A percentile compares a stretch with the other conserved stretches of the same genome.
These are phyloP conservation scores for Anthonomus grandis DNA, from an alignment of 1,140 invertebrate genomes.

Conservation along the genomic window DNA sequence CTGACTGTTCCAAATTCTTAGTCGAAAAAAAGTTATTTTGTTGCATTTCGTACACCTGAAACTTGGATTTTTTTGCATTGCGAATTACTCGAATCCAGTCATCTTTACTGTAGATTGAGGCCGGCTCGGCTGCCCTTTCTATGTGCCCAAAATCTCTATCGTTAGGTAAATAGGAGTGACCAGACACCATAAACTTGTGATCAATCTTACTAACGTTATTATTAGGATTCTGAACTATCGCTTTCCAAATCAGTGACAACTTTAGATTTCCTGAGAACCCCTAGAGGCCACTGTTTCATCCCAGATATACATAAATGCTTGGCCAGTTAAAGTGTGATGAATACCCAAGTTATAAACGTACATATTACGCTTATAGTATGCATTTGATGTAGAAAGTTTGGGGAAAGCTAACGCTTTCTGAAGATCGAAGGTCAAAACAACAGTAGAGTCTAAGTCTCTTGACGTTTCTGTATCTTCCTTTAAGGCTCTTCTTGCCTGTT, in stretches of 20 bases:
- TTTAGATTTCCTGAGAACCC: conserved; percentile 22
- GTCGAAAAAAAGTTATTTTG: conserved; percentile 1
- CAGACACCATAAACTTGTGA: conserved; percentile 17
- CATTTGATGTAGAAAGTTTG: conserved; percentile 8
- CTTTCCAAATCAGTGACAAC: not conserved
- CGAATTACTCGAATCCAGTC: conserved; percentile 24
- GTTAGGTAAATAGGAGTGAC: conserved; percentile 15
- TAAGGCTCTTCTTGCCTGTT: not conserved
- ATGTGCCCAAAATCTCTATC: conserved; percentile 16
- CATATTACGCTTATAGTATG: conserved; percentile 22
- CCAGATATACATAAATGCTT: conserved; percentile 14
- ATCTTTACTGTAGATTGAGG: conserved; percentile 15
- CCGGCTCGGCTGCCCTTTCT: not conserved
- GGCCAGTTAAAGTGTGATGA: conserved; percentile 5
- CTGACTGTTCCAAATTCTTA: conserved; percentile 1
- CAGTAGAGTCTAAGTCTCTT: too few relatives aligned
- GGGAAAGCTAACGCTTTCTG: conserved; percentile 18
- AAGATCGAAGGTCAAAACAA: too few relatives aligned
- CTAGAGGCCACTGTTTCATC: conserved; percentile 9
- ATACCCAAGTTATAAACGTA: conserved; percentile 20
- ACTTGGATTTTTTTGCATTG: conserved; percentile 17
- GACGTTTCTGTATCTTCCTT: not conserved
- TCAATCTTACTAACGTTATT: not conserved
- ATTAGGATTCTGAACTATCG: not conserved
- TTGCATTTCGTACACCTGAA: conserved; percentile 13